Base-by-base conservation (phyloP, 2,888 invertebrate species). In the Icerya purchasi region DNA sequence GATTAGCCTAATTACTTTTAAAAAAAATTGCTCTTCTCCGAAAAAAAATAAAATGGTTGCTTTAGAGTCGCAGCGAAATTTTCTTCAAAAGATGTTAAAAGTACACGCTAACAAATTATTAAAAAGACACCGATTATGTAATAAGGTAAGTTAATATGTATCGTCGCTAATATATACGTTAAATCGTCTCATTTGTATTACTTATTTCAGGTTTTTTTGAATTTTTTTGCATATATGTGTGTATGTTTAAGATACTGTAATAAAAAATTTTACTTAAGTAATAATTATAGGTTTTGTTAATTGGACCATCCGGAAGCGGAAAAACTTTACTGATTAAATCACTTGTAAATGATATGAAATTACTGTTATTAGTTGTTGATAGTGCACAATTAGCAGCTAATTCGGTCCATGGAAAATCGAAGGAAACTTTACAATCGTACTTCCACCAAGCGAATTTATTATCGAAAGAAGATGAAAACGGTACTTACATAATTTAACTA, bases 281-380 rank as follows among this genome's bases (percentile, higher is more conserved):
- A n/a, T n/a, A n/a, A n/a, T n/a, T n/a, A 61, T 62, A 70, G 67
- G 63, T 76, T 1, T 69, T 77, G 56, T 67, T 77, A 60, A 71
- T 73, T 62, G 81, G 80, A 2, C 74, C 79, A 18, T 70, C 76
- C 1, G 80, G 80, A 3, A 74, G 77, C 66, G 79, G 80, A 20
- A 80, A 80, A 69, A 77, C 76, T 10, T 70, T 74, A 5, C 67
- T 80, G 36, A 73, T 78, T 2, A 68, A 71, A 56, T 72, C 74
- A 24, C 72, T 77, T 36, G 72, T 36, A 36, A 14, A 14, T 14
- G 14, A 36, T 36, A 36, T 36, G 36, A 36, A 36, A 36, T 36
- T 36, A 36, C 36, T 36, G 36, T 36, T 36, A 36, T 14, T 36
- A 36, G 14, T 14, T 36, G 36, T 36, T 36, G 36, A 36, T 5